Evolutionary conservation across 2,888 invertebrate genomes (phyloP).

Genomic region (Euplexia lucipara): DNA sequence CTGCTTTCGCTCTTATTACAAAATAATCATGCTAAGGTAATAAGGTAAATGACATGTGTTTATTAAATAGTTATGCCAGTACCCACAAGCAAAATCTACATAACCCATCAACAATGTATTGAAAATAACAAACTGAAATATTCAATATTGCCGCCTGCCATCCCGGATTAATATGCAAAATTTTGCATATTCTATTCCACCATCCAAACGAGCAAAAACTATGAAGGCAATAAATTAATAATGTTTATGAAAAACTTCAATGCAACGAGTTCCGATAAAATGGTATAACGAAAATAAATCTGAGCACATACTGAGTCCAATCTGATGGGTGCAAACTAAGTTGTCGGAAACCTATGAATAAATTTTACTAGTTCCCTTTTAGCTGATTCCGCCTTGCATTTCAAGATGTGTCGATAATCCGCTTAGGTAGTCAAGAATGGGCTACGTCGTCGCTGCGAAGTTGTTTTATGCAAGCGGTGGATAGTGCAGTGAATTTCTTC

Average conservation of each 20-base stretch:
- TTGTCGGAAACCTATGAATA: conserved; percentile 72
- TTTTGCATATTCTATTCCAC: conserved; percentile 36
- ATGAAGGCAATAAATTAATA: conserved; percentile 25
- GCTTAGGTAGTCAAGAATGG: conserved; percentile 46
- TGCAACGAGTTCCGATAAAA: conserved; percentile 23
- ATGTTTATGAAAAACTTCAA: conserved; percentile 30
- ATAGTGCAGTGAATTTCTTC: conserved; percentile 14
- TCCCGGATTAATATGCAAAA: conserved; percentile 29
- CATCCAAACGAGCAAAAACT: conserved; percentile 32
- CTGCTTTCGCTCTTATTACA: too few species aligned
- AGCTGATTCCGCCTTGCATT: conserved; percentile 63
- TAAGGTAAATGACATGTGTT: too few species aligned
- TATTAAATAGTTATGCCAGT: not conserved
- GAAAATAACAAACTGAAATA: conserved; percentile 12
- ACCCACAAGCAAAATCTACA: conserved; percentile 1
- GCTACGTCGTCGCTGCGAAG: not conserved
- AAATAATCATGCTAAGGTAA: too few species aligned
- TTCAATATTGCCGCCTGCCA: conserved; percentile 6
- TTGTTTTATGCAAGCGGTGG: conserved; percentile 38
- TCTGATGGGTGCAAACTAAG: conserved; percentile 56
- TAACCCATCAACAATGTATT: conserved; percentile 19
- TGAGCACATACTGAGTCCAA: conserved; percentile 22
- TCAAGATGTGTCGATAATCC: conserved; percentile 65
- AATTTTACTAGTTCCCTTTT: conserved; percentile 66
- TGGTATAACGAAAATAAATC: conserved; percentile 32